Percentiles rank a stretch among this genome's conserved stretches.
Conservation (phyloP, 2,888 invertebrate genomes). For the Empis livida region DNA sequence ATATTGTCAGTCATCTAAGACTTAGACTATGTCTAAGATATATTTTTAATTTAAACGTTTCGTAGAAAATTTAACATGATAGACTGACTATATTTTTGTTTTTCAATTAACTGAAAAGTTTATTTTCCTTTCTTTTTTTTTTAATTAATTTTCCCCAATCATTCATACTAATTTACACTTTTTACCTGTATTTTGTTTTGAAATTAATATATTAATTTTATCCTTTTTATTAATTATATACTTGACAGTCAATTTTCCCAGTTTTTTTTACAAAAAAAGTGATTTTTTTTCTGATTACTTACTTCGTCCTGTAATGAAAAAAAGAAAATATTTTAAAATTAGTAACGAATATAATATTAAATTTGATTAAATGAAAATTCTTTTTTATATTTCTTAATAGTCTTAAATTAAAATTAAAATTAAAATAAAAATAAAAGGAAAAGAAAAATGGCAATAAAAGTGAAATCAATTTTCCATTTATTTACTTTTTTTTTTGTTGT, state of each 20-base stretch:
- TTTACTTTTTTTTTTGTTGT: too few species aligned
- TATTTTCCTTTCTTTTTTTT: too few species aligned
- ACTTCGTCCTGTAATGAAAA: slow-evolving; percentile 35
- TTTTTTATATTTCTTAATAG: neutral
- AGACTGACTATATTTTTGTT: too few species aligned
- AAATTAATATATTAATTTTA: neutral
- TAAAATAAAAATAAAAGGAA: neutral
- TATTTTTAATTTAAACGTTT: too few species aligned
- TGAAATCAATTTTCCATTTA: neutral
- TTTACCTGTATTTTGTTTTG: too few species aligned
- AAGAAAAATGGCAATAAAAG: neutral
- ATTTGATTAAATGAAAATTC: neutral
- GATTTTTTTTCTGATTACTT: slow-evolving; percentile 20
- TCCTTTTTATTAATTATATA: neutral
- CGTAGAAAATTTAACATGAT: too few species aligned
- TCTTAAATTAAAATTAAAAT: neutral
- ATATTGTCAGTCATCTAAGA: too few species aligned
- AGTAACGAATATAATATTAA: neutral
- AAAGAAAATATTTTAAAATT: slow-evolving; percentile 12
- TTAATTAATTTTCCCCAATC: too few species aligned
- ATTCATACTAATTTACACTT: too few species aligned
- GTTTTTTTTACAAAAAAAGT: neutral
- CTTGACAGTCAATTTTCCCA: neutral
- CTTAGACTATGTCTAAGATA: too few species aligned
- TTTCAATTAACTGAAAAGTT: too few species aligned